Evolutionary conservation across 2,113 vertebrate genomes (phyloP).

Genomic region (Sander lucioperca): DNA sequence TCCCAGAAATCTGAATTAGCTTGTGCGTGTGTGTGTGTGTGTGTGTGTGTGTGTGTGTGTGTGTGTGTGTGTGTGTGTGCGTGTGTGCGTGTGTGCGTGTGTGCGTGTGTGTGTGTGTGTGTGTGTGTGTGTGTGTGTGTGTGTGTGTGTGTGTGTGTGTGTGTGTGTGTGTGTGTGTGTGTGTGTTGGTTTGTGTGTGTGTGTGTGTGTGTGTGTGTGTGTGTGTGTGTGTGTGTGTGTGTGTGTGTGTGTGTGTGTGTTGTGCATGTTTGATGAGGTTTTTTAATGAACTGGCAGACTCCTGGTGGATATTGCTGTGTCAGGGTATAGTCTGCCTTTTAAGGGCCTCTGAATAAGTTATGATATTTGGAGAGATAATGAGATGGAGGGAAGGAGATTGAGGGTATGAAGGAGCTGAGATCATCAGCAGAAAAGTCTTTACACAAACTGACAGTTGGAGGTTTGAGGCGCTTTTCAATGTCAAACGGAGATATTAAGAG

Average conservation of each 20-base stretch:
- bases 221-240: conserved; percentile 24
- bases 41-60: conserved; percentile 17
- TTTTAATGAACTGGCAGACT: conserved; percentile 90
- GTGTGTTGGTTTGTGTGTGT: conserved; percentile 12
- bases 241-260: conserved; percentile 54
- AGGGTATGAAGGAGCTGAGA: conserved; percentile 85
- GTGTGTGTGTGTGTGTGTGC: conserved; percentile 11
- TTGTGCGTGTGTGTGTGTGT: conserved; percentile 24
- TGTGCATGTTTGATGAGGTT: conserved; percentile 77
- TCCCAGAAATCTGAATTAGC: conserved; percentile 65
- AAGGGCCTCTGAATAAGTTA: conserved; percentile 83
- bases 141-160: conserved; percentile 55
- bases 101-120: conserved; percentile 10
- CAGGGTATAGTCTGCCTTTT: conserved; percentile 79
- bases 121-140: conserved; percentile 54
- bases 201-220: conserved; percentile 53
- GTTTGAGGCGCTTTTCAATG: conserved; percentile 63
- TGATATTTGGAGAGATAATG: conserved; percentile 85
- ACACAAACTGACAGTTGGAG: conserved; percentile 63
- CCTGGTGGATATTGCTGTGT: conserved; percentile 78
- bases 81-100: too few species aligned
- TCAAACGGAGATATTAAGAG: conserved; percentile 49
- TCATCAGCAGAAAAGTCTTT: conserved; percentile 91
- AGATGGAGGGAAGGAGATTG: conserved; percentile 92
- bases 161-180: conserved; percentile 27